Evolutionary conservation across 2,113 vertebrate genomes (phyloP).

Genomic region (Cyprinus carpio): DNA sequence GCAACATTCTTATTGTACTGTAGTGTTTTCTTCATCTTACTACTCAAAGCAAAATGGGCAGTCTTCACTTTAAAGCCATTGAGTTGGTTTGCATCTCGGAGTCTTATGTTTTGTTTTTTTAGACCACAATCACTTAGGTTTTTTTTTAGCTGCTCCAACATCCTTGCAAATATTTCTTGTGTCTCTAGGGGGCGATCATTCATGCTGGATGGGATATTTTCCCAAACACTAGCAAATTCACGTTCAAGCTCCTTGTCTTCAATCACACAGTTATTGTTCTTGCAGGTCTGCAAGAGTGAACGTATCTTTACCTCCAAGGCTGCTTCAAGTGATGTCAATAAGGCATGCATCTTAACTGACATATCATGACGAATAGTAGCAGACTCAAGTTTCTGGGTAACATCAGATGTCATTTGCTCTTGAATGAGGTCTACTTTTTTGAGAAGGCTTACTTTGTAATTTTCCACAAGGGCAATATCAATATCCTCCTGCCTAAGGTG

Average conservation of each 20-base stretch:
- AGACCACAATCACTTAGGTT: conserved; percentile 67
- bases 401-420: conserved; percentile 53
- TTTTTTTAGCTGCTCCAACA: conserved; percentile 62
- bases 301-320: conserved; percentile 65
- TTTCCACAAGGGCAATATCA: conserved; percentile 59
- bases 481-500: conserved; percentile 59
- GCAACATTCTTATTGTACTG: conserved; percentile 65
- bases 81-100: conserved; percentile 45
- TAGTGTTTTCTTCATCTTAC: conserved; percentile 67
- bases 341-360: conserved; percentile 59
- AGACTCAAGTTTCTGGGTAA: conserved; percentile 57
- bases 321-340: conserved; percentile 61
- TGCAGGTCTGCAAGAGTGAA: conserved; percentile 63
- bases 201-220: conserved; percentile 62
- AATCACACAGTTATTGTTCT: conserved; percentile 54
- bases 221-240: conserved; percentile 74
- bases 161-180: conserved; percentile 63
- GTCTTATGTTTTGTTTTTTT: conserved; percentile 64
- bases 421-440: conserved; percentile 61
- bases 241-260: conserved; percentile 63
- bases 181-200: conserved; percentile 62
- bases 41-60: conserved; percentile 69
- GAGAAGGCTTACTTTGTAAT: conserved; percentile 63
- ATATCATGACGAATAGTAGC: conserved; percentile 61
- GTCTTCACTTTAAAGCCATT: conserved; percentile 62